Evolutionary conservation across 2,113 vertebrate genomes (phyloP).

Genomic region (Larimichthys crocea): DNA sequence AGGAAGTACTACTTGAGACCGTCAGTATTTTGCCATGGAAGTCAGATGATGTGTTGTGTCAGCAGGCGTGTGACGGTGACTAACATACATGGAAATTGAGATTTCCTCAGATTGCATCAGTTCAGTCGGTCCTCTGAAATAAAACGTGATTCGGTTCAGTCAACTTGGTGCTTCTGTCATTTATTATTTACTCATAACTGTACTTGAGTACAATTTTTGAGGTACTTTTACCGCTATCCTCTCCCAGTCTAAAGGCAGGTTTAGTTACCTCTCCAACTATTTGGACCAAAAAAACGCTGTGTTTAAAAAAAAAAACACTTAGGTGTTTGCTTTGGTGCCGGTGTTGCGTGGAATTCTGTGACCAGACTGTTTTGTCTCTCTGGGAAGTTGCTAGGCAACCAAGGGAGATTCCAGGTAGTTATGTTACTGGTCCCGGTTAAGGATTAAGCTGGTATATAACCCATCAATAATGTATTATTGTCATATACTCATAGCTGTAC

Average conservation of each 20-base stretch:
- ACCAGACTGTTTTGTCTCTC: not conserved
- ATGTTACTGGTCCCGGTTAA: not conserved
- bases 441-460: not conserved
- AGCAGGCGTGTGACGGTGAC: not conserved
- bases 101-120: slow-evolving; percentile 32
- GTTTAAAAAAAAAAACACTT: not conserved
- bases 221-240: not conserved
- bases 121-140: slow-evolving; percentile 51
- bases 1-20: slow-evolving; percentile 8
- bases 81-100: slow-evolving; percentile 16
- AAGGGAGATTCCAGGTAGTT: not conserved
- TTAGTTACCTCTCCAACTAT: not conserved
- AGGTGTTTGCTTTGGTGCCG: not conserved
- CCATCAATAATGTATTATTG: not conserved
- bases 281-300: not conserved
- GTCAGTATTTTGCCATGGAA: slow-evolving; percentile 24
- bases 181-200: not conserved
- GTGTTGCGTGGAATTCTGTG: not conserved
- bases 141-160: slow-evolving; percentile 57
- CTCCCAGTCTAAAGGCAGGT: not conserved
- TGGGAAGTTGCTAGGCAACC: not conserved
- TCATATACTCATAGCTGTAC: no score
- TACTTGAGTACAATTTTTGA: not conserved
- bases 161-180: not conserved
- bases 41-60: not conserved